Base-by-base conservation (phyloP, 1,140 invertebrate species). In the Chionoecetes opilio region DNA sequence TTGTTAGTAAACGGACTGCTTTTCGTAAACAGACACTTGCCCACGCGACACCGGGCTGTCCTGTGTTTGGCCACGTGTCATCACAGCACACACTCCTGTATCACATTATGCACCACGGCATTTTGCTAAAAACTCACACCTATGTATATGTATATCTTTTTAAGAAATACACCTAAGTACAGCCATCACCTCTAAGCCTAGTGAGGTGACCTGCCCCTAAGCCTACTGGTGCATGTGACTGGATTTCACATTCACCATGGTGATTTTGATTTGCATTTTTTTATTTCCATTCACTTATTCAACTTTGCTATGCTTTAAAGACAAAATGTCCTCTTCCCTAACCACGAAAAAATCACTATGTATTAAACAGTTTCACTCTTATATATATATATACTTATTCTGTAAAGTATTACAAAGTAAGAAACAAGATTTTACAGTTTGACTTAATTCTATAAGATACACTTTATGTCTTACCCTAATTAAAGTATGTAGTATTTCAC, bases 381-480 rank as follows among this genome's bases (percentile, higher is more conserved):
- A n/a, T n/a, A n/a, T n/a, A n/a, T n/a, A n/a, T n/a, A n/a, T 26
- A 75, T 75, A 75, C 5, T 63, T 9, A n/a, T 75, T 75, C 21
- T 53, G 46, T 53, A 53, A 53, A 53, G 11, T 17, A 53, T 14
- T 53, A 75, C 63, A 75, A n/a, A 75, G 9, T 6, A 75, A 75
- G 63, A 8, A n/a, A 75, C 53, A 75, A 8, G 63, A 75, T 75
- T 75, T 75, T n/a, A n/a, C n/a, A 75, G n/a, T n/a, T 75, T 75
- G 63, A 11, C 63, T 75, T 75, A 75, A 11, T 75, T 75, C 63
- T 75, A 75, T 75, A 75, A 75, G 63, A 75, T 75, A 75, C 63
- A 75, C 63, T 75, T 75, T 0, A 75, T 75, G 3, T 75, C 21
- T 75, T 75, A 75, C n/a, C 6, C n/a, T 75, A n/a, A 75, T 2